Percentiles rank a stretch among this genome's conserved stretches.
Conservation (phyloP, 2,113 vertebrate species). For the Ceyx cyanopectus region DNA sequence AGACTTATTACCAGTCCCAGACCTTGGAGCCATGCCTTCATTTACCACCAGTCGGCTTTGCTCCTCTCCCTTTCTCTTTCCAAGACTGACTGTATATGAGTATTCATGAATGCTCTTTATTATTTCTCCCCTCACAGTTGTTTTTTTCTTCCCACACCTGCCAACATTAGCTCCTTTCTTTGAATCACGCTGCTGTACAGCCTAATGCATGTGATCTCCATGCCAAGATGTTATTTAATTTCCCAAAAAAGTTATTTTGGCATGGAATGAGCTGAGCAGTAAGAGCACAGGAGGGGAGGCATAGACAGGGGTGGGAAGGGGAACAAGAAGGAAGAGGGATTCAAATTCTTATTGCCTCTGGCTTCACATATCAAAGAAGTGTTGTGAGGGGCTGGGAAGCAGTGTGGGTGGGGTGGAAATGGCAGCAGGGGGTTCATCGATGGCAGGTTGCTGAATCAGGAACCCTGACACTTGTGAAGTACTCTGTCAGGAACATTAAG, state of each 20-base stretch:
- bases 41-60: slow-evolving; percentile 49
- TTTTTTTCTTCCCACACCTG: slow-evolving; percentile 69
- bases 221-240: slow-evolving; percentile 69
- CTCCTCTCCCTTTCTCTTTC: background rate
- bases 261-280: background rate
- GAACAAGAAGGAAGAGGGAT: background rate
- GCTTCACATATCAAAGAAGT: background rate
- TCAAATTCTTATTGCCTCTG: background rate
- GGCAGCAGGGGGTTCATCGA: slow-evolving; percentile 52
- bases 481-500: slow-evolving; percentile 99
- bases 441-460: slow-evolving; percentile 87
- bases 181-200: slow-evolving; percentile 47
- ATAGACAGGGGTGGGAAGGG: background rate
- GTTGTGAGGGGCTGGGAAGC: background rate
- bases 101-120: slow-evolving; percentile 43
- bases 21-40: slow-evolving; percentile 14
- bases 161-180: slow-evolving; percentile 65
- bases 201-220: slow-evolving; percentile 55
- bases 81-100: background rate
- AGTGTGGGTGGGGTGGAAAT: background rate
- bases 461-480: slow-evolving; percentile 96
- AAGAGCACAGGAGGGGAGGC: slow-evolving; percentile 12
- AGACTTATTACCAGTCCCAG: background rate
- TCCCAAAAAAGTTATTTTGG: slow-evolving; percentile 64
- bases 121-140: slow-evolving; percentile 65